phyloP scores from a whole-genome alignment of 2,888 invertebrate species.

The Thysanoteuthis rhombus region DNA sequence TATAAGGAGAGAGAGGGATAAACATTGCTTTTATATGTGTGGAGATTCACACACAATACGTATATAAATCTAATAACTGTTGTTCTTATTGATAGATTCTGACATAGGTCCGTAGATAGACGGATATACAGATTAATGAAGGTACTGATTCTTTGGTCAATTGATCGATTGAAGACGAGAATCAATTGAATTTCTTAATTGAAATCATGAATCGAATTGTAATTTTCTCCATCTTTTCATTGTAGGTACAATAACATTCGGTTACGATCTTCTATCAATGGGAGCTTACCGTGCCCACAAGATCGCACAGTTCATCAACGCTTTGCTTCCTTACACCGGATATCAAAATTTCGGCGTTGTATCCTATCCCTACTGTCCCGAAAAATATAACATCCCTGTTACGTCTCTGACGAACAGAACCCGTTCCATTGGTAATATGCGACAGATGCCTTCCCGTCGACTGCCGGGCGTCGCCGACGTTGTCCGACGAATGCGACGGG shows the following conservation, averaged over 20 bases:
- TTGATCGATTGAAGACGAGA: no score
- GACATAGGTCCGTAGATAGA: no score
- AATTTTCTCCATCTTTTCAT: neutral
- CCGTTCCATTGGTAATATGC: neutral
- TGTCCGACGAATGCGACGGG: neutral
- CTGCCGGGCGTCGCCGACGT: neutral
- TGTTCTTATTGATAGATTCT: no score
- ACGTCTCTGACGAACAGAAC: neutral
- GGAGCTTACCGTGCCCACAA: neutral
- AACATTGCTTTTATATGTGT: no score
- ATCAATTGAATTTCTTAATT: no score
- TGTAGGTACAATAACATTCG: conserved; percentile 14
- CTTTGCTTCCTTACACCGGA: neutral
- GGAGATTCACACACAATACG: no score
- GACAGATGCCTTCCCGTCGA: neutral
- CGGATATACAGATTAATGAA: no score
- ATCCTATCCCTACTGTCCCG: neutral
- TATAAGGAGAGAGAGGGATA: no score
- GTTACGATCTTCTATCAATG: conserved; percentile 16
- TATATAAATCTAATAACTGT: no score
- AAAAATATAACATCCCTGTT: neutral
- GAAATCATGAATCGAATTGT: neutral
- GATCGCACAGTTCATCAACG: conserved; percentile 18
- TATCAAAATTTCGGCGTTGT: neutral
- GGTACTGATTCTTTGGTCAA: no score